phyloP scores from a whole-genome alignment of 1,140 invertebrate species.

The Manduca sexta region DNA sequence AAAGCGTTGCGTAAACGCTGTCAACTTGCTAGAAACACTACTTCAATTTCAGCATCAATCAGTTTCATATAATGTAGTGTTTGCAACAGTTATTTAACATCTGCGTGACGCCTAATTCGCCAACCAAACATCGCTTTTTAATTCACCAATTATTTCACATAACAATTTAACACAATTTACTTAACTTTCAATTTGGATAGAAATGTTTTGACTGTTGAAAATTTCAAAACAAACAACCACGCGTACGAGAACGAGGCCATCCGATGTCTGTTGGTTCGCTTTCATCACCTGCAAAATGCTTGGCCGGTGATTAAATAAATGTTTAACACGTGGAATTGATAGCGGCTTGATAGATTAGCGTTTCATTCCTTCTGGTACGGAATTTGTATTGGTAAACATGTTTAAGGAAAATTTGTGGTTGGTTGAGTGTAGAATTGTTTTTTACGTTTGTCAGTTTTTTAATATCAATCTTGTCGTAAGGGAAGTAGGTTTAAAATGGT shows the following conservation, averaged over 20 bases:
- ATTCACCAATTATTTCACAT: background rate
- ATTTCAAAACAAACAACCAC: background rate
- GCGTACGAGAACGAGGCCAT: conserved; percentile 10
- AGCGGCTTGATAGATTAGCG: no score
- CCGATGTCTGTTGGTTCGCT: conserved; percentile 23
- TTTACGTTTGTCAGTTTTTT: no score
- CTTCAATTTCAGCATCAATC: background rate
- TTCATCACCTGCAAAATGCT: conserved; percentile 18
- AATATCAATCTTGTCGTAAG: no score
- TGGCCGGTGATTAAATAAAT: conserved; percentile 32
- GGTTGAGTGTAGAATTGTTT: no score
- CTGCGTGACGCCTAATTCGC: no score
- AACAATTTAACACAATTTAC: background rate
- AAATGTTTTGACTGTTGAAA: background rate
- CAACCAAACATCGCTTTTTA: no score
- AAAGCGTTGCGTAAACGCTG: background rate
- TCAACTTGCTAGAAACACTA: background rate
- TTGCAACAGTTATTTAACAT: no score
- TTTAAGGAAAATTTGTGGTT: no score
- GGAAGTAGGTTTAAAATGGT: no score
- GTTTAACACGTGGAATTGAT: conserved; percentile 30
- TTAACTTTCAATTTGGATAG: background rate
- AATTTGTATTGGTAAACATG: no score
- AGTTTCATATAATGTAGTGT: background rate
- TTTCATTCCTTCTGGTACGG: no score